Evolutionary conservation across 2,113 vertebrate species (phyloP).

Genomic region (Numenius arquata): DNA sequence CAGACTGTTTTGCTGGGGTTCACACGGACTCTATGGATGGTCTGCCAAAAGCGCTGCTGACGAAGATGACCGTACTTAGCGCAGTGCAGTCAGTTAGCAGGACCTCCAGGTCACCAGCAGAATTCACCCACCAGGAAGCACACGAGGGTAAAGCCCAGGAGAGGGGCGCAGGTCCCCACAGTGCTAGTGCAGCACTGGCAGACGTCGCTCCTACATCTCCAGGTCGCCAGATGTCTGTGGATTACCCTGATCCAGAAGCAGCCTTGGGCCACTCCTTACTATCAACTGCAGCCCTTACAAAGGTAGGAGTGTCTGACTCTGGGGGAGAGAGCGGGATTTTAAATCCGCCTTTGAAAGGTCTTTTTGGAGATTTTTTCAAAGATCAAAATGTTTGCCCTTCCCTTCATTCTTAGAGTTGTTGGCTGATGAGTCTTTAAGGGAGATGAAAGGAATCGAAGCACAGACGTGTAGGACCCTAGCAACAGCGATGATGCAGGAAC

Average conservation of each 20-base stretch:
- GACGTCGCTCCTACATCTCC: slow-evolving; percentile 79
- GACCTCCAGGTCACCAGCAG: slow-evolving; percentile 40
- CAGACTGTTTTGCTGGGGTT: slow-evolving; percentile 55
- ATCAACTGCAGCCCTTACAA: slow-evolving; percentile 62
- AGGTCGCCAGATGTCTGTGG: slow-evolving; percentile 89
- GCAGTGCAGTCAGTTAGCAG: slow-evolving; percentile 26
- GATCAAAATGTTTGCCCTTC: not conserved
- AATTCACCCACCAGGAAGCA: slow-evolving; percentile 1
- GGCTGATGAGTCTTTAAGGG: not conserved
- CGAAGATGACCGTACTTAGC: slow-evolving; percentile 90
- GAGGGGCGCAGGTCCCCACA: not conserved
- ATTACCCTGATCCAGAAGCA: slow-evolving; percentile 81
- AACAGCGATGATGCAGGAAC: not conserved
- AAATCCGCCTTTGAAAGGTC: not conserved
- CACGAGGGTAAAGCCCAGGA: slow-evolving; percentile 50
- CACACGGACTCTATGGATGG: slow-evolving; percentile 78
- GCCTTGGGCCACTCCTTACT: slow-evolving; percentile 65
- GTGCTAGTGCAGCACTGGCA: slow-evolving; percentile 27
- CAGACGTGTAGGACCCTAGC: not conserved
- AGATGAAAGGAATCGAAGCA: not conserved
- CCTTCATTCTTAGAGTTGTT: not conserved
- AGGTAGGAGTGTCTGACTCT: slow-evolving; percentile 74
- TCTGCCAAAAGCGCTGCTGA: slow-evolving; percentile 86
- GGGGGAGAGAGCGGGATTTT: not conserved
- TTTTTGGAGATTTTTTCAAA: not conserved